A percentile compares a stretch with the other conserved stretches of the same genome.
These are phyloP conservation scores for Sinocyclocheilus anophthalmus DNA, from an alignment of 2,113 vertebrate genomes.

Conservation along the genomic window DNA sequence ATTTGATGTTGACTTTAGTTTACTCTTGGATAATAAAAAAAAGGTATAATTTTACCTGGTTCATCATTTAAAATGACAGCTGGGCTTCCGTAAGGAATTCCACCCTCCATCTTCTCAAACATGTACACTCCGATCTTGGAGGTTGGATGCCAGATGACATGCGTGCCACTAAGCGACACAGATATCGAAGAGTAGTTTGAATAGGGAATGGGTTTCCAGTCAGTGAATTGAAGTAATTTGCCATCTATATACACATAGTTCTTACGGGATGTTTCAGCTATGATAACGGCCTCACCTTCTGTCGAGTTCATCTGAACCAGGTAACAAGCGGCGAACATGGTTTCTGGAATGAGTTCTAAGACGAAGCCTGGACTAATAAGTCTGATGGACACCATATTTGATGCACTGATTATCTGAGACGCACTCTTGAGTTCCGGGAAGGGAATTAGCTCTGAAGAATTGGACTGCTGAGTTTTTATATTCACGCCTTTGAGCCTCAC, in stretches of 20 bases:
- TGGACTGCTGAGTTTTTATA: fast-evolving
- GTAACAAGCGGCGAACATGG: constrained; percentile 64
- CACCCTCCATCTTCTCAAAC: background rate
- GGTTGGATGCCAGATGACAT: constrained; percentile 67
- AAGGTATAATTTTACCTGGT: constrained; percentile 63
- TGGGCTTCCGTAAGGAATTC: constrained; percentile 7
- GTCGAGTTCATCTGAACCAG: fast-evolving
- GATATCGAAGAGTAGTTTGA: constrained; percentile 14
- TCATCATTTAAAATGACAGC: constrained; percentile 60
- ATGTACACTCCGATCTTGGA: constrained; percentile 68
- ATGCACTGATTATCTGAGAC: background rate
- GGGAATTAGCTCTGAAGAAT: background rate
- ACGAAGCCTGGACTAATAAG: constrained; percentile 59
- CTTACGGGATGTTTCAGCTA: constrained; percentile 35
- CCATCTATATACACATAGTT: background rate
- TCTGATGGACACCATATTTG: constrained; percentile 56
- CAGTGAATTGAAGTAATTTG: fast-evolving
- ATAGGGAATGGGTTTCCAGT: constrained; percentile 45
- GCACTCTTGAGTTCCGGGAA: background rate
- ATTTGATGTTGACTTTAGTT: background rate
- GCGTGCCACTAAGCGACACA: fast-evolving
- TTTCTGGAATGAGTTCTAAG: constrained; percentile 39
- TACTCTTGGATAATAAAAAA: background rate
- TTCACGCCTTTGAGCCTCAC: fast-evolving
- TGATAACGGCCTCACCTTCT: constrained; percentile 36